Conservation (phyloP, 1,140 invertebrate genomes). For the Brachionus manjavacas region DNA sequence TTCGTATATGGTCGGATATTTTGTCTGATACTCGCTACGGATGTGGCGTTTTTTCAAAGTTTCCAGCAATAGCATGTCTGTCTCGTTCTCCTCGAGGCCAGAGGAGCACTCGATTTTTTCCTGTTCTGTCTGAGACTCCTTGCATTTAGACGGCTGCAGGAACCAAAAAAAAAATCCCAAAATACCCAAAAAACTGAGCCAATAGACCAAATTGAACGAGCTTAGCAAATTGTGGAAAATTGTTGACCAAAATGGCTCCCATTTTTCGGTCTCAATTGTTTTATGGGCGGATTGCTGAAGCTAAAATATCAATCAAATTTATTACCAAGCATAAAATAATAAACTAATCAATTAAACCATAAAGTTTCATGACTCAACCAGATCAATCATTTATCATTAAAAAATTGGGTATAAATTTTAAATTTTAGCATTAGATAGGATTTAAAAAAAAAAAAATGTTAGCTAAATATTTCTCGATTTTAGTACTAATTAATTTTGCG, state of each 20-base stretch:
- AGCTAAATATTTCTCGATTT: not conserved
- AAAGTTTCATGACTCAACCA: conserved; percentile 10
- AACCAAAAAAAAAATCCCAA: conserved; percentile 38
- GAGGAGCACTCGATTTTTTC: not conserved
- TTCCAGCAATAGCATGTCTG: not conserved
- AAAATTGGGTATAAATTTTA: not conserved
- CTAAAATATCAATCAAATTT: conserved; percentile 14
- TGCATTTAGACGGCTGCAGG: not conserved
- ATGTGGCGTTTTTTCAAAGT: not conserved
- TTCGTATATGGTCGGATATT: conserved; percentile 29
- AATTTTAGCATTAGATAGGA: not conserved
- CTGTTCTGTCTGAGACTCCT: not conserved
- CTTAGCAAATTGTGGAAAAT: not conserved
- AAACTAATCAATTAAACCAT: conserved; percentile 15
- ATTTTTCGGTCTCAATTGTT: not conserved
- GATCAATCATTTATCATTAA: conserved; percentile 2
- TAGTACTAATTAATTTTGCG: not conserved
- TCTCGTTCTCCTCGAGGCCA: not conserved
- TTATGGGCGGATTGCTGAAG: conserved; percentile 33
- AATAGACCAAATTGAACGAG: not conserved
- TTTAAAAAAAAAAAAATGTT: not conserved
- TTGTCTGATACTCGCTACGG: not conserved
- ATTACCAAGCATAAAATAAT: not conserved
- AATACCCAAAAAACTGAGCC: conserved; percentile 24
- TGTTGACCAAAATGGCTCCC: not conserved